Evolutionary conservation across 2,113 vertebrate genomes (phyloP).

Genomic region (Blennius ocellaris): DNA sequence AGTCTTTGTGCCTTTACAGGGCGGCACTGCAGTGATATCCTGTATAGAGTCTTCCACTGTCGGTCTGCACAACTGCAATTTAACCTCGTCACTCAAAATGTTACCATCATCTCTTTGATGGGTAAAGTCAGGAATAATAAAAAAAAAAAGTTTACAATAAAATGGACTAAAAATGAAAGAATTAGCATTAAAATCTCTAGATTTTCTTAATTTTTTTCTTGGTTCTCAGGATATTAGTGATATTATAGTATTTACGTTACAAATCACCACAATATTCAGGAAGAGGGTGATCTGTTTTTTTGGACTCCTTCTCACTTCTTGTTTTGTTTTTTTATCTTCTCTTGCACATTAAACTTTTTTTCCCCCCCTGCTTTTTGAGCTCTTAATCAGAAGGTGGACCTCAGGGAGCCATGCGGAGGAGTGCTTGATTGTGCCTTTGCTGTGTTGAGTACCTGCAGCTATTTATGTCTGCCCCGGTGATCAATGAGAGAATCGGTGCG

Average conservation of each 20-base stretch:
- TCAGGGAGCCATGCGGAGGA: slow-evolving; percentile 33
- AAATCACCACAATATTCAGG: neutral
- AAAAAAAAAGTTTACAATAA: no score
- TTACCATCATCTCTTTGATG: no score
- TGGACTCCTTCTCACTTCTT: neutral
- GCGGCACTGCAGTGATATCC: neutral
- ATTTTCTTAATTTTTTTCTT: neutral
- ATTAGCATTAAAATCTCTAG: no score
- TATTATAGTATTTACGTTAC: neutral
- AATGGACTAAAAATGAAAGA: no score
- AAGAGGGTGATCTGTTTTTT: neutral
- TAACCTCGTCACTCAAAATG: no score
- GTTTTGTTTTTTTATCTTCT: neutral
- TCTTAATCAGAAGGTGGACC: slow-evolving; percentile 33
- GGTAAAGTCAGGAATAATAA: no score
- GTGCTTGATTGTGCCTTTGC: slow-evolving; percentile 46
- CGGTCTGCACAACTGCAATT: no score
- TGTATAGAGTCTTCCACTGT: neutral
- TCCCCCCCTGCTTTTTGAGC: slow-evolving; percentile 27
- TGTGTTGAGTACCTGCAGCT: slow-evolving; percentile 34
- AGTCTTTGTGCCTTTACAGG: neutral
- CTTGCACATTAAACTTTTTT: slow-evolving; percentile 18
- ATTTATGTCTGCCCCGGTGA: slow-evolving; percentile 44
- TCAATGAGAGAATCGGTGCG: slow-evolving; percentile 21
- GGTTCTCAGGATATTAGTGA: neutral